A percentile compares a stretch with the other conserved stretches of the same genome.
These are phyloP conservation scores for Cetonia aurata DNA, from an alignment of 2,888 invertebrate species.

Conservation along the genomic window DNA sequence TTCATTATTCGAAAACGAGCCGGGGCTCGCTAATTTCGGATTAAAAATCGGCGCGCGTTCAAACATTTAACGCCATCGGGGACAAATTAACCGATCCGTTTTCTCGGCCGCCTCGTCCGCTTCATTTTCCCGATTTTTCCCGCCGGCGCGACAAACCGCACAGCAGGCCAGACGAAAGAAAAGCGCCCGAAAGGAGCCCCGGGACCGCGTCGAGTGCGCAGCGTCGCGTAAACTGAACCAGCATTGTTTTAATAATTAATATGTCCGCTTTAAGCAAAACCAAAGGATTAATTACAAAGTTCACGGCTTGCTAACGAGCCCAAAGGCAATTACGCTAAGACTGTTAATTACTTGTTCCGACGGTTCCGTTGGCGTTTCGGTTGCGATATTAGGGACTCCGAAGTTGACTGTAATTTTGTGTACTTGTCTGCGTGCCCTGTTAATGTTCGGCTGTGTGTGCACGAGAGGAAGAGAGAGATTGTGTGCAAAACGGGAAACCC, in stretches of 20 bases:
- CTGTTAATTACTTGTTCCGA: constrained; percentile 67
- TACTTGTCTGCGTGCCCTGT: not conserved
- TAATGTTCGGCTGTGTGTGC: not conserved
- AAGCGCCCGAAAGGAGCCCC: constrained; percentile 22
- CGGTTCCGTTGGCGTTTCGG: constrained; percentile 46
- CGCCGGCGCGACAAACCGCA: constrained; percentile 2
- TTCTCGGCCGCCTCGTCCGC: constrained; percentile 21
- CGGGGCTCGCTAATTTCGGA: not conserved
- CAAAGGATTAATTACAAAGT: constrained; percentile 69
- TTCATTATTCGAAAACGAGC: too few species aligned
- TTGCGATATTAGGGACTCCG: constrained; percentile 28
- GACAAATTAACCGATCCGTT: constrained; percentile 39
- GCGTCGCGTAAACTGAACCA: constrained; percentile 58
- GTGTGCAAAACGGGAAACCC: not conserved
- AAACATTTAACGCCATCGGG: constrained; percentile 39
- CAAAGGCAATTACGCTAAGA: constrained; percentile 68
- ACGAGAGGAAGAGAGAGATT: not conserved
- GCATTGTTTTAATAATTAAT: constrained; percentile 65
- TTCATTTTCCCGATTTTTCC: constrained; percentile 32
- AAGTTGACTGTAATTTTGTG: constrained; percentile 28
- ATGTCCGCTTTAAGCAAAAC: constrained; percentile 67
- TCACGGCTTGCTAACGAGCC: constrained; percentile 69
- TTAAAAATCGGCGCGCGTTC: constrained; percentile 37
- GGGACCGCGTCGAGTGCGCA: constrained; percentile 21
- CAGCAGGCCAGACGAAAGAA: constrained; percentile 24